Evolutionary conservation across 2,113 vertebrate genomes (phyloP).

Genomic region (Cynocephalus volans): DNA sequence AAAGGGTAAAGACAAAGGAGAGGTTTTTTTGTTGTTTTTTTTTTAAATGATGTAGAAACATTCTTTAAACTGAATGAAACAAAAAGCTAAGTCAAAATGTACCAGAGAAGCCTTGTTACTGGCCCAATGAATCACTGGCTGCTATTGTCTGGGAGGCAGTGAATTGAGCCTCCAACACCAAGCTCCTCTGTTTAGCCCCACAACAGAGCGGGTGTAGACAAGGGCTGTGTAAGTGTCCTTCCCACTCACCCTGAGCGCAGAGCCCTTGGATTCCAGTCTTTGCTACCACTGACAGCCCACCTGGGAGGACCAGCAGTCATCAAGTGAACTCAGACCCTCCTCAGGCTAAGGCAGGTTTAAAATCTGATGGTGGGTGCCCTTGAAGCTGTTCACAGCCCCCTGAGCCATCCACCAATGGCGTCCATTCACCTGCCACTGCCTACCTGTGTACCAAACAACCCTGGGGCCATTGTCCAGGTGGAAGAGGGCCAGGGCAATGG

Average conservation of each 20-base stretch:
- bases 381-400: not conserved
- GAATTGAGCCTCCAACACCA: conserved; percentile 60
- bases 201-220: conserved; percentile 1
- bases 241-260: not conserved
- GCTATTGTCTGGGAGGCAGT: conserved; percentile 58
- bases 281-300: not conserved
- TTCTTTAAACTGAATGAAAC: conserved; percentile 72
- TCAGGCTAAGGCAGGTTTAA: not conserved
- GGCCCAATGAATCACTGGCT: conserved; percentile 33
- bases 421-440: not conserved
- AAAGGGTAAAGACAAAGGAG: conserved; percentile 64
- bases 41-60: not conserved
- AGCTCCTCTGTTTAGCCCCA: conserved; percentile 59
- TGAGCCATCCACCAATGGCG: not conserved
- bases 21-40: not conserved
- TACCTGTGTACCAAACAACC: not conserved
- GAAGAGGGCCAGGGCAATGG: not conserved
- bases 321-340: not conserved
- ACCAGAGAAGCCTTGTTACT: conserved; percentile 50
- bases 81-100: conserved; percentile 77
- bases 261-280: not conserved
- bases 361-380: not conserved
- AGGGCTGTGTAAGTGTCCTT: not conserved
- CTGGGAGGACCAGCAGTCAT: not conserved
- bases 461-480: not conserved